Evolutionary conservation across 2,113 vertebrate genomes (phyloP).

Genomic region (Crypturellus undulatus): DNA sequence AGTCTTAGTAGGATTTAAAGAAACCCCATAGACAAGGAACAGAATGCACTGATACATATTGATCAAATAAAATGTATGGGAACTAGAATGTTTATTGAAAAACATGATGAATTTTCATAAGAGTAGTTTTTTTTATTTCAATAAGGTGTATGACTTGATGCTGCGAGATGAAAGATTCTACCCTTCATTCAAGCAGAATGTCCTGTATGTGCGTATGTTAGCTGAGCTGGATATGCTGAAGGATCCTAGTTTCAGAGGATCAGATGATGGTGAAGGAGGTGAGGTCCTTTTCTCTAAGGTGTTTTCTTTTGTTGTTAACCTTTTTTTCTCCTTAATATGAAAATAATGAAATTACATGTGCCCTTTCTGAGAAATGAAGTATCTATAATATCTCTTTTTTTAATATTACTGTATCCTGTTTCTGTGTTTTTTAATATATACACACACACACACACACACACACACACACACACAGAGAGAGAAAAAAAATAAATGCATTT

Average conservation of each 20-base stretch:
- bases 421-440: background rate
- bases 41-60: background rate
- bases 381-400: background rate
- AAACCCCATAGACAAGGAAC: background rate
- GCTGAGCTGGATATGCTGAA: constrained; percentile 99
- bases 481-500: background rate
- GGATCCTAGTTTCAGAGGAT: constrained; percentile 96
- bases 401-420: background rate
- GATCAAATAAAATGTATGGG: background rate
- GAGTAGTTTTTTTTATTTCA: constrained; percentile 39
- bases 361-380: background rate
- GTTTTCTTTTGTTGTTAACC: background rate
- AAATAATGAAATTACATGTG: background rate
- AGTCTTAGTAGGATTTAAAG: background rate
- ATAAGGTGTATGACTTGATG: constrained; percentile 97
- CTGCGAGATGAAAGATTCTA: constrained; percentile 94
- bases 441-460: too few relatives aligned
- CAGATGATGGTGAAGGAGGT: constrained; percentile 95
- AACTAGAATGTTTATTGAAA: background rate
- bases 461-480: too few relatives aligned
- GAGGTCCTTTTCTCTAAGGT: background rate
- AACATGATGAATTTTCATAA: background rate
- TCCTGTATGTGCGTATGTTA: constrained; percentile 95
- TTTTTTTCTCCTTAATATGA: background rate
- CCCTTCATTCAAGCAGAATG: constrained; percentile 94